Percentiles rank a stretch among this genome's conserved stretches.
Conservation (phyloP, 2,113 vertebrate species). For the Myanophis thanlyinensis region DNA sequence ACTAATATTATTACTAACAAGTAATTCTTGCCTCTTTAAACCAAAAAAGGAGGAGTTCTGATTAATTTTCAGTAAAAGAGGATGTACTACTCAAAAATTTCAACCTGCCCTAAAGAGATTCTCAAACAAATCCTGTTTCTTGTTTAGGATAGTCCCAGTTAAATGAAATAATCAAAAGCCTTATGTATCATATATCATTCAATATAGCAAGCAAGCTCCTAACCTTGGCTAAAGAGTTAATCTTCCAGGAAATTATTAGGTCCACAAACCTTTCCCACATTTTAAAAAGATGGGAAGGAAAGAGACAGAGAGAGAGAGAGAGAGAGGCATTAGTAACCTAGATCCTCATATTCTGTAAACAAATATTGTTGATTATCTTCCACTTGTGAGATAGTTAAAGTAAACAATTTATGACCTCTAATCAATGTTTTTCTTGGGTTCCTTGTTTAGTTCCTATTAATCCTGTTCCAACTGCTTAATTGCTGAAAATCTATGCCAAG, state of each 20-base stretch:
- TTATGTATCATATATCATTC: neutral
- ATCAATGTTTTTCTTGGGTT: neutral
- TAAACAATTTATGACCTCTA: neutral
- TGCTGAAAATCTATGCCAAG: neutral
- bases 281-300: neutral
- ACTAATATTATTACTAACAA: neutral
- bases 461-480: neutral
- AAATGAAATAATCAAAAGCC: neutral
- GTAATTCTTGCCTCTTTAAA: neutral
- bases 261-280: neutral
- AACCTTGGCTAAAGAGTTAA: neutral
- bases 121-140: neutral
- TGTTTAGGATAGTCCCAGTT: neutral
- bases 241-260: neutral
- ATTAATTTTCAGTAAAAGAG: neutral
- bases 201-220: neutral
- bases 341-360: neutral
- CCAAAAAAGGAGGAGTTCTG: neutral
- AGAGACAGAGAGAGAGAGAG: too few species aligned
- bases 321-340: neutral
- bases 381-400: neutral
- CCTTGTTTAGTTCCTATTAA: neutral
- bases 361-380: neutral
- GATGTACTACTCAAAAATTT: neutral
- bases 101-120: neutral